These are phyloP conservation scores for Halictus quadricinctus DNA, from an alignment of 2,888 invertebrate species.

Conservation along the genomic window DNA sequence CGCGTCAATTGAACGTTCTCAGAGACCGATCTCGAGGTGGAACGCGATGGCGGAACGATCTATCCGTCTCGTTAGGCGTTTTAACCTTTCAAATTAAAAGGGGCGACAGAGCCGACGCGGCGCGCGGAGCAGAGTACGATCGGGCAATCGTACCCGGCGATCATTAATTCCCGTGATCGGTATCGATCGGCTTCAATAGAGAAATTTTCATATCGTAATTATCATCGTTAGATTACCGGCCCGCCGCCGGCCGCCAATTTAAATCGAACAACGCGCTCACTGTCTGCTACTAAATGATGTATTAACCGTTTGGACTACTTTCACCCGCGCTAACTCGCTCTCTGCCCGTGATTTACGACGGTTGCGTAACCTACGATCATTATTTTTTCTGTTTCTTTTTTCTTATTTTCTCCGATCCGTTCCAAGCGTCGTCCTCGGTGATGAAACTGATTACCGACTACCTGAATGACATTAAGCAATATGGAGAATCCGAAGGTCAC, in stretches of 20 bases:
- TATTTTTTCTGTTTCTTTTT: neutral
- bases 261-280: slow-evolving; percentile 48
- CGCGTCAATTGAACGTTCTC: slow-evolving; percentile 3
- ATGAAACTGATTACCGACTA: neutral
- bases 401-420: neutral
- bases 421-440: neutral
- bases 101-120: slow-evolving; percentile 28
- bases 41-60: slow-evolving; percentile 10
- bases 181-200: slow-evolving; percentile 41
- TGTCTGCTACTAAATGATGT: slow-evolving; percentile 48
- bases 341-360: slow-evolving; percentile 43
- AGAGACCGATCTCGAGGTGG: neutral
- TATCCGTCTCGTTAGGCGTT: slow-evolving; percentile 25
- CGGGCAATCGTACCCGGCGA: slow-evolving; percentile 16
- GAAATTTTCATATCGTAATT: slow-evolving; percentile 61
- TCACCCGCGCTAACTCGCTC: slow-evolving; percentile 29
- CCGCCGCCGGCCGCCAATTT: slow-evolving; percentile 25
- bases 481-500: too few relatives aligned
- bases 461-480: too few relatives aligned
- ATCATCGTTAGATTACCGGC: slow-evolving; percentile 48
- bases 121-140: neutral
- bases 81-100: slow-evolving; percentile 44
- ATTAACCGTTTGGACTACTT: slow-evolving; percentile 53
- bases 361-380: slow-evolving; percentile 30
- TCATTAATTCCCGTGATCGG: slow-evolving; percentile 44